Evolutionary conservation across 1,140 invertebrate genomes (phyloP).

Genomic region (Sarcophaga peregrina): DNA sequence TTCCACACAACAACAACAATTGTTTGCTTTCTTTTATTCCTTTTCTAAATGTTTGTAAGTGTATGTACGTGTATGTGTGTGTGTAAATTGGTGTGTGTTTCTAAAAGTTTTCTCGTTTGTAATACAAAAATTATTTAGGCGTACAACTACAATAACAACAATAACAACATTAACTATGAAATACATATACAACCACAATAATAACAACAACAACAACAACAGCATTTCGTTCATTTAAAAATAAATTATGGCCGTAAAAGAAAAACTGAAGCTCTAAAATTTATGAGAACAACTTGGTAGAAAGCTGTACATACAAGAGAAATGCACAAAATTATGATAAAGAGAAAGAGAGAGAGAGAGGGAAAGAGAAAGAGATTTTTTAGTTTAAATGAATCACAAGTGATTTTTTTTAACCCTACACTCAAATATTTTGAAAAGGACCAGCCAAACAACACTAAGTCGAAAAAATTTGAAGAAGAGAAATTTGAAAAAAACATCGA

Average conservation of each 20-base stretch:
- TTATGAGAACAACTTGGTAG: not conserved
- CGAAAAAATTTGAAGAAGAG: too few species aligned
- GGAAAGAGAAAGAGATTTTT: too few species aligned
- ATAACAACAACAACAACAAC: not conserved
- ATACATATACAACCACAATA: not conserved
- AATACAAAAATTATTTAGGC: not conserved
- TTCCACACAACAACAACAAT: not conserved
- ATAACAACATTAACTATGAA: not conserved
- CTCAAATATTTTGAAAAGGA: too few species aligned
- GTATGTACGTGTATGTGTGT: not conserved
- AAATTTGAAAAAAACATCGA: too few species aligned
- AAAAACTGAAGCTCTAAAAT: not conserved
- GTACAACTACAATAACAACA: not conserved
- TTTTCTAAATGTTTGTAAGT: too few species aligned
- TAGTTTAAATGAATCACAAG: too few species aligned
- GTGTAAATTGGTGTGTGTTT: too few species aligned
- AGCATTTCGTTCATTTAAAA: not conserved
- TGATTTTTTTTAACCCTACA: not conserved
- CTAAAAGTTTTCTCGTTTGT: conserved; percentile 14
- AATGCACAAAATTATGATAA: not conserved
- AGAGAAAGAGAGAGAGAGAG: not conserved
- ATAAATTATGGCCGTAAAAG: conserved; percentile 16
- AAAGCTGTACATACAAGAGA: too few species aligned
- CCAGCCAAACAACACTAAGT: too few species aligned
- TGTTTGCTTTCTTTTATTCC: not conserved